Percentiles rank a stretch among this genome's conserved stretches.
phyloP scores from a whole-genome alignment of 2,113 vertebrate genomes.

The Callorhinus ursinus region DNA sequence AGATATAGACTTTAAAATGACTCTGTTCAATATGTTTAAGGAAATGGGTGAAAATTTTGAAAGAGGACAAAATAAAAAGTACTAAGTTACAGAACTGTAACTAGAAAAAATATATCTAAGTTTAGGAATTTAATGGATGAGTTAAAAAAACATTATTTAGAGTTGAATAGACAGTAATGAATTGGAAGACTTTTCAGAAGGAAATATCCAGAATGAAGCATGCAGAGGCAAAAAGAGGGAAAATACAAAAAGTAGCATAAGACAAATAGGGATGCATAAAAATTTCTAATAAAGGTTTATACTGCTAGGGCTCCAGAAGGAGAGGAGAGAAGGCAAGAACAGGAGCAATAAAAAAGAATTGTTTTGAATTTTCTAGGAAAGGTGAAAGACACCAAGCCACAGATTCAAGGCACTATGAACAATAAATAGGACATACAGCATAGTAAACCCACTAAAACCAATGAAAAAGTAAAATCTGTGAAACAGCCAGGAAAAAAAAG shows the following conservation, averaged over 20 bases:
- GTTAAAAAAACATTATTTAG: background rate
- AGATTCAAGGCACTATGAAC: background rate
- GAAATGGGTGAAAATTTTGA: background rate
- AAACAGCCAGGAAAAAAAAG: background rate
- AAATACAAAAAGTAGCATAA: background rate
- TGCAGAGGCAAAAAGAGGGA: background rate
- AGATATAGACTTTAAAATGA: background rate
- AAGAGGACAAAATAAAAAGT: background rate
- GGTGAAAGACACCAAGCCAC: background rate
- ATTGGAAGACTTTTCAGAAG: background rate
- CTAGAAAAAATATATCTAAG: background rate
- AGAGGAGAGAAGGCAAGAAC: background rate
- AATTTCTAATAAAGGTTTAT: background rate
- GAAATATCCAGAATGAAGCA: background rate
- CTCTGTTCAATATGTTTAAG: background rate
- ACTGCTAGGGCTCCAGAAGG: background rate
- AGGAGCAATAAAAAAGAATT: background rate
- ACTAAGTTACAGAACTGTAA: background rate
- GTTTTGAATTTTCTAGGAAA: background rate
- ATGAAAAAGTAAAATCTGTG: background rate
- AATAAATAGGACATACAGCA: background rate
- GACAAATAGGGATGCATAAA: background rate
- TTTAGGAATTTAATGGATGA: background rate
- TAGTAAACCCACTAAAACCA: background rate
- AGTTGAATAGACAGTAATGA: background rate